A percentile compares a stretch with the other conserved stretches of the same genome.
Conservation (phyloP, 2,797 vertebrate genomes). For the Anguilla anguilla region DNA sequence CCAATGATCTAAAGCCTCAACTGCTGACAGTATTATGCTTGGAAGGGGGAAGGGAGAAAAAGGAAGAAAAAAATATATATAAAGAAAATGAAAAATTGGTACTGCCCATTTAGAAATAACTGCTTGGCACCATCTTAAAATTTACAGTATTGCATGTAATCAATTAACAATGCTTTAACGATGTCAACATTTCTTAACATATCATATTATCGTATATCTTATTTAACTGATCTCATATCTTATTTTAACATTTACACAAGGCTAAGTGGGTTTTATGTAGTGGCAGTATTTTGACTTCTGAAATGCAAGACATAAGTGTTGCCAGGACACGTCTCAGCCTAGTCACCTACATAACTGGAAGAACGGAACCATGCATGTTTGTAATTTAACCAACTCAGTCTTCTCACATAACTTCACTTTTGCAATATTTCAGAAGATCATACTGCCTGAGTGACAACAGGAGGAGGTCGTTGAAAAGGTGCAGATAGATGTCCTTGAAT, state of each 20-base stretch:
- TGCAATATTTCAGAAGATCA: background rate
- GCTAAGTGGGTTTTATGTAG: background rate
- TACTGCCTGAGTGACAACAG: constrained; percentile 73
- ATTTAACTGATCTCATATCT: background rate
- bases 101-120: background rate
- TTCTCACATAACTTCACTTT: background rate
- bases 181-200: background rate
- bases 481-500: constrained; percentile 65
- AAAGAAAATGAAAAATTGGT: background rate
- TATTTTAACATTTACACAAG: background rate
- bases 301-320: background rate
- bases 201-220: too few species aligned
- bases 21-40: background rate
- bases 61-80: background rate
- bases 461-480: constrained; percentile 80
- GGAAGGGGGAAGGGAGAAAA: background rate
- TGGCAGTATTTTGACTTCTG: background rate
- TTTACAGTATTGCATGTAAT: background rate
- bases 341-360: background rate
- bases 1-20: background rate
- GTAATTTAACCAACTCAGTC: background rate
- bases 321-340: background rate
- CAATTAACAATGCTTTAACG: background rate
- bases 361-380: background rate
- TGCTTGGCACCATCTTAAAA: background rate